Evolutionary conservation across 2,888 invertebrate species (phyloP).

Genomic region (Malacosoma neustria): DNA sequence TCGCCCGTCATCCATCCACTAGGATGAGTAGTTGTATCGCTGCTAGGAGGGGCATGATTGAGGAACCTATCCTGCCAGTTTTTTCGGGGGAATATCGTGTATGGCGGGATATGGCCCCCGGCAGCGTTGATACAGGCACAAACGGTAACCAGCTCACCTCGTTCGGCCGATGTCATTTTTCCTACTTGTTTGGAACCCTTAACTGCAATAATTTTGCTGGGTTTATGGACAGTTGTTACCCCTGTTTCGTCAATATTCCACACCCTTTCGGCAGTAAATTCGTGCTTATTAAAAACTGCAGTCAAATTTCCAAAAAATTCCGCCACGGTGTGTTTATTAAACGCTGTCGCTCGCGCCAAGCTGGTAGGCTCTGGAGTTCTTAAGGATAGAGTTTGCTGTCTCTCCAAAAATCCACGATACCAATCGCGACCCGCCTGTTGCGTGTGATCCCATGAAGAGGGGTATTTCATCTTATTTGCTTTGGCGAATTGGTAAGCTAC

Average conservation of each 20-base stretch:
- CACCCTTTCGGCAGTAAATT: slow-evolving; percentile 11
- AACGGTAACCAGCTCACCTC: slow-evolving; percentile 13
- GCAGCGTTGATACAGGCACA: slow-evolving; percentile 5
- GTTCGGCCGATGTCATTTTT: slow-evolving; percentile 13
- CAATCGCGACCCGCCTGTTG: slow-evolving; percentile 5
- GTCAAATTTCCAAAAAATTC: slow-evolving; percentile 9
- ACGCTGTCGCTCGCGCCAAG: slow-evolving; percentile 8
- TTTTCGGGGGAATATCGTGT: slow-evolving; percentile 7
- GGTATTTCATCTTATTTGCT: slow-evolving; percentile 9
- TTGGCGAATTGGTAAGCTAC: slow-evolving; percentile 8
- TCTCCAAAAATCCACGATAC: slow-evolving; percentile 4
- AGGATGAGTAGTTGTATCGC: slow-evolving; percentile 4
- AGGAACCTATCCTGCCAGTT: no score
- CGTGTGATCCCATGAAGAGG: slow-evolving; percentile 7
- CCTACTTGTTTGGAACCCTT: slow-evolving; percentile 14
- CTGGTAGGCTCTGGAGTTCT: slow-evolving; percentile 4
- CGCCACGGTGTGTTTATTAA: slow-evolving; percentile 11
- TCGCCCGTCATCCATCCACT: slow-evolving; percentile 8
- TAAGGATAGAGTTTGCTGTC: slow-evolving; percentile 4
- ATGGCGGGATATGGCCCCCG: slow-evolving; percentile 7
- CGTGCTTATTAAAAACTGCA: slow-evolving; percentile 8
- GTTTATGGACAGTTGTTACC: slow-evolving; percentile 15
- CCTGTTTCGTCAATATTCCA: slow-evolving; percentile 17
- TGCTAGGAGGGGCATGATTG: slow-evolving; percentile 1
- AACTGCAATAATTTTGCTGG: slow-evolving; percentile 18